Evolutionary conservation across 2,113 vertebrate species (phyloP).

Genomic region (Gymnorhina tibicen): DNA sequence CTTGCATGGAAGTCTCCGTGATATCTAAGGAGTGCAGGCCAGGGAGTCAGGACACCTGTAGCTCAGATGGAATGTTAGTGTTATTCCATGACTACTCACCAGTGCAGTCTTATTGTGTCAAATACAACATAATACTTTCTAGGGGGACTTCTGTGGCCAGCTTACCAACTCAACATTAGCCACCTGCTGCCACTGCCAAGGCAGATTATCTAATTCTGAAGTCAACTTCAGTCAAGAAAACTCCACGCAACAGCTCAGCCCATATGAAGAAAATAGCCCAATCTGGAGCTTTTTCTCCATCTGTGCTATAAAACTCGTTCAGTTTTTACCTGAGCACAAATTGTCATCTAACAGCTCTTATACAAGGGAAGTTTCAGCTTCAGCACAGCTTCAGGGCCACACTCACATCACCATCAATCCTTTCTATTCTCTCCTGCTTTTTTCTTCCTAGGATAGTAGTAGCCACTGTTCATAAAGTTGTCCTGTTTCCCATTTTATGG

Average conservation of each 20-base stretch:
- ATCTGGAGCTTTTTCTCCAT: neutral
- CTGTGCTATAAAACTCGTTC: neutral
- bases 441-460: neutral
- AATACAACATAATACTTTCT: neutral
- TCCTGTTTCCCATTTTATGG: neutral
- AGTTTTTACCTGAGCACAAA: neutral
- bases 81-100: neutral
- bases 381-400: neutral
- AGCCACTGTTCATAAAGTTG: neutral
- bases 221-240: neutral
- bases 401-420: neutral
- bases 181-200: neutral
- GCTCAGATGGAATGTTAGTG: neutral
- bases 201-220: neutral
- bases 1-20: neutral
- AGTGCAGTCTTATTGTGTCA: neutral
- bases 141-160: neutral
- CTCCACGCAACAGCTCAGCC: fast-evolving
- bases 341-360: neutral
- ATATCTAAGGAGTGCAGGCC: neutral
- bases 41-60: neutral
- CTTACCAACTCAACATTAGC: neutral
- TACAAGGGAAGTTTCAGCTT: neutral
- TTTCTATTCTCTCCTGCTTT: neutral
- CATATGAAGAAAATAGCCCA: neutral